phyloP scores from a whole-genome alignment of 2,888 invertebrate species.

The Brachynemurus nebulosus region DNA sequence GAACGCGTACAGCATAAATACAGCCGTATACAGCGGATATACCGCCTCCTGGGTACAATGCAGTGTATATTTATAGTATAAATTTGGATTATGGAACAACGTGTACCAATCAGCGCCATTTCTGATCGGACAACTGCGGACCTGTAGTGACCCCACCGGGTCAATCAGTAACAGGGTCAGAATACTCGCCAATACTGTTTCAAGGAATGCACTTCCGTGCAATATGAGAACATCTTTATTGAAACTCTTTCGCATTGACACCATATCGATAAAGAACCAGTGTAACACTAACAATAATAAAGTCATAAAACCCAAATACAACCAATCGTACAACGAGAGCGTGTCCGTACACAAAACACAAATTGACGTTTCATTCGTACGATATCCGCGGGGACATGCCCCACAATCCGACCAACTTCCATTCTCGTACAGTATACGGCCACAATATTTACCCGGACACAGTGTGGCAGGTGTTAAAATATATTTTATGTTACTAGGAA shows the following conservation, averaged over 20 bases:
- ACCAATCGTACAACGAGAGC: constrained; percentile 79
- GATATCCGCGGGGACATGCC: constrained; percentile 71
- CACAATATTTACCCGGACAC: constrained; percentile 82
- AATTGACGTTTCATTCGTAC: constrained; percentile 54
- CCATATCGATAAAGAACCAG: constrained; percentile 84
- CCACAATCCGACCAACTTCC: constrained; percentile 71
- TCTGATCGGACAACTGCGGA: constrained; percentile 66
- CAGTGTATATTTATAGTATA: constrained; percentile 75
- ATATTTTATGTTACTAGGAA: not conserved
- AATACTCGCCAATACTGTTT: constrained; percentile 61
- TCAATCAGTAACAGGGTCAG: constrained; percentile 67
- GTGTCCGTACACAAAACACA: constrained; percentile 62
- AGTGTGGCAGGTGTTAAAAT: not conserved
- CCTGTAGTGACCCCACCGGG: constrained; percentile 60
- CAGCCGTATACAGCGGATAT: constrained; percentile 92
- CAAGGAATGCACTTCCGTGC: constrained; percentile 70
- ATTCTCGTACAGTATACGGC: constrained; percentile 49
- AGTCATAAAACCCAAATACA: constrained; percentile 90
- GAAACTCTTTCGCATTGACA: constrained; percentile 58
- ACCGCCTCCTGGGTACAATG: constrained; percentile 97
- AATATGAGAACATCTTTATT: constrained; percentile 60
- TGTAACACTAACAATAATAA: constrained; percentile 76
- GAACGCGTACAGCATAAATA: constrained; percentile 78
- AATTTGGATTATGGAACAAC: constrained; percentile 82
- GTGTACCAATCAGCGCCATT: constrained; percentile 95